Percentiles rank a stretch among this genome's conserved stretches.
phyloP scores from a whole-genome alignment of 2,113 vertebrate species.

The Meleagris gallopavo region DNA sequence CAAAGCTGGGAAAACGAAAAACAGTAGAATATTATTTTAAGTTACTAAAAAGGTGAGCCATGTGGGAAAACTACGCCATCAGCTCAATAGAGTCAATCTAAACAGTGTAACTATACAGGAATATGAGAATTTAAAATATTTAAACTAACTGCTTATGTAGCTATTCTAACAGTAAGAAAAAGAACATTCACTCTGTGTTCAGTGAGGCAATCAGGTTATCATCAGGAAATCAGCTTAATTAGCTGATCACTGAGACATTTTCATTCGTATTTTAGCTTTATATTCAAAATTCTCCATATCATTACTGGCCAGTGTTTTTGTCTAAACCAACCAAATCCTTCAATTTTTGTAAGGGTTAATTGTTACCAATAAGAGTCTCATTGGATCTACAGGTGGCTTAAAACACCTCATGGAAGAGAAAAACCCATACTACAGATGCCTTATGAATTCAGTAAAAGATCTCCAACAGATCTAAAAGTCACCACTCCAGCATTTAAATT shows the following conservation, averaged over 20 bases:
- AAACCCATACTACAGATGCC: rapidly evolving
- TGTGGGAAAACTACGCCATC: not conserved
- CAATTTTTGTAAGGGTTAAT: not conserved
- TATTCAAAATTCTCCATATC: not conserved
- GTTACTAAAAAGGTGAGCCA: not conserved
- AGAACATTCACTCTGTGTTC: not conserved
- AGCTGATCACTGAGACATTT: not conserved
- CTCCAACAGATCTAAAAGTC: not conserved
- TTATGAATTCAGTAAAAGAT: not conserved
- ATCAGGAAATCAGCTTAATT: not conserved
- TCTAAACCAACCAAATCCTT: rapidly evolving
- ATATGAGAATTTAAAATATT: not conserved
- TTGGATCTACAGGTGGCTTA: not conserved
- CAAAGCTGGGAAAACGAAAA: not conserved
- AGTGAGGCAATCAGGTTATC: not conserved
- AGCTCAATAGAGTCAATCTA: not conserved
- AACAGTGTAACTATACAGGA: not conserved
- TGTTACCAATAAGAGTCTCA: not conserved
- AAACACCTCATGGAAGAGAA: not conserved
- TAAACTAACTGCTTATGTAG: conserved; percentile 5
- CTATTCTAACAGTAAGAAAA: conserved; percentile 17
- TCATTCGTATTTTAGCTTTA: not conserved
- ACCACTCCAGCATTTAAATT: not conserved
- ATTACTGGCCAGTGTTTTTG: not conserved
- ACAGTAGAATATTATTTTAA: not conserved